Evolutionary conservation across 2,113 vertebrate genomes (phyloP), one percentile per base, ranked within the genome.

Genomic region (Microtus pennsylvanicus): DNA sequence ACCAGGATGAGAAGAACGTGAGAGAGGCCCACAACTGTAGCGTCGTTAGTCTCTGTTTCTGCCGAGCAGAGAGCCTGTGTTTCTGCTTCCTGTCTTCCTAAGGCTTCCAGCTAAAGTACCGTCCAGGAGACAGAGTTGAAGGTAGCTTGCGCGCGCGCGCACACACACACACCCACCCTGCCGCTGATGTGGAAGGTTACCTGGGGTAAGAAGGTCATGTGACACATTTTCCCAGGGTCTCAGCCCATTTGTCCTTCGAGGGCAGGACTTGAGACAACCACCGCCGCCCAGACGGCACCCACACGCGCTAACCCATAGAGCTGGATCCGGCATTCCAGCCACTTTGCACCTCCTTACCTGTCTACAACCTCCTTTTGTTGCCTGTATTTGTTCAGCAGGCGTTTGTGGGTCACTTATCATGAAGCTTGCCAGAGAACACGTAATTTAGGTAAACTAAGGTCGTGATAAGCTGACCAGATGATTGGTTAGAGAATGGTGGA

Each of bases 1-100:
- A 74, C 24, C 70, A 26, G 81, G 17, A 67, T 74, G 76, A 74
- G 72, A 81, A 94, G 67, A 35, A 69, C 38, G 58, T 89, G 77
- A 88, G 35, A 88, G 35, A 50, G 52, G 21, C 76, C 38, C 35
- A n/a, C 70, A 82, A 65, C 78, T 75, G 21, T 63, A 52, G 74
- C 21, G 26, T 61, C 93, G 83, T 55, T 69, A 58, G 75, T 75
- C 55, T 95, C 89, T 86, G 45, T 21, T 58, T 58, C 47, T 4
- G 8, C 88, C 61, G 0, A 35, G 61, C 42, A 35, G 38, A 90
- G 47, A 47, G n/a, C 6, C 61, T 74, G 19, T 19, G 3, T 63
- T 42, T 24, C 28, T 17, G 28, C 69, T 42, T 85, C 38, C 47
- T 93, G 58, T 58, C 42, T 33, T 67, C 30, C 24, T 35, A 67